Evolutionary conservation across 2,113 vertebrate species (phyloP), one percentile per base, ranked within the genome.

Genomic region (Poicephalus gulielmi): DNA sequence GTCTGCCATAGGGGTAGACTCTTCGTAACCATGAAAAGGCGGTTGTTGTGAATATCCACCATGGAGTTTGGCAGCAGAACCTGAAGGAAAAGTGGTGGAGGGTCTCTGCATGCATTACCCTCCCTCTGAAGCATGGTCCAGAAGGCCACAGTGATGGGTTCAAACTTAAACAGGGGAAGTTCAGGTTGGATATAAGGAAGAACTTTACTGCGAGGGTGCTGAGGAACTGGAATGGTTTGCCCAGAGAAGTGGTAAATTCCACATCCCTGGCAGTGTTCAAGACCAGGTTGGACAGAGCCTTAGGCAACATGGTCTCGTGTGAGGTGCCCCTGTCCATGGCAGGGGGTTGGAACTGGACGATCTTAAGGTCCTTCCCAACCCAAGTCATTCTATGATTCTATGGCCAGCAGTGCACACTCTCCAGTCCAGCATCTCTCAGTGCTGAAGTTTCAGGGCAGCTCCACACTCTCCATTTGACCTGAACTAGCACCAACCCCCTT

Each of bases 51-150:
- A 15, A 41, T 70, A 74, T 41, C 39, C 15, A 75, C 41, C 46
- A 59, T 0, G 7, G 80, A 13, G 30, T 64, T 53, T 53, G 16
- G 16, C 10, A 59, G 25, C 39, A 94, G 14, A 94, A 13, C 9
- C 17, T 49, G 50, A 71, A 64, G 35, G 30, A 86, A 84, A 92
- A 85, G 46, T 6, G 17, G 7, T 41, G 20, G 24, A 91, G 86
- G 41, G 13, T 9, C 28, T 73, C 64, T 27, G 17, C 0, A 3
- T 4, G 1, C 10, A 70, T 18, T 13, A 46, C 11, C 3, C 13
- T 39, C 30, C 30, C 28, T 59, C 33, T 2, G 1, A 77, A 81
- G 66, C 4, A 0, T 1, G 6, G 53, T 83, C 76, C 49, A 77
- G 47, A 50, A 86, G 10, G 17, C 44, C 31, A 41, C 20, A 15